Evolutionary conservation across 2,888 invertebrate genomes (phyloP).

Genomic region (Epinotia bilunana): DNA sequence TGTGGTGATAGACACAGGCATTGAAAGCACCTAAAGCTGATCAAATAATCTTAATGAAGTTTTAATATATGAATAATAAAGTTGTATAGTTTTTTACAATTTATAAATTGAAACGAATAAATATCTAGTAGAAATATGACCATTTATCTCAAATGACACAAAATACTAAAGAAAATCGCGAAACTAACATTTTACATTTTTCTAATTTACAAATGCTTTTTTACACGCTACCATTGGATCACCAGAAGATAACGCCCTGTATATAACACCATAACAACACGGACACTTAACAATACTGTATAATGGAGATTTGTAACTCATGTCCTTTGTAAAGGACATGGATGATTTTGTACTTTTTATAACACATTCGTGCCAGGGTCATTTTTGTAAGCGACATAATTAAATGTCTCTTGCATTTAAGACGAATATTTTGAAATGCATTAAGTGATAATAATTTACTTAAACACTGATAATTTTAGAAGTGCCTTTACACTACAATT

Average conservation of each 20-base stretch:
- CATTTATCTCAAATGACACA: constrained; percentile 4
- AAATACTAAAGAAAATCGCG: constrained; percentile 7
- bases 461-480: constrained; percentile 19
- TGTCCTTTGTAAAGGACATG: constrained; percentile 10
- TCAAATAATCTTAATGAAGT: no score
- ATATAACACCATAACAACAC: constrained; percentile 51
- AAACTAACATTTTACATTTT: constrained; percentile 37
- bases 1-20: no score
- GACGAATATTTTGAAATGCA: constrained; percentile 13
- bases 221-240: constrained; percentile 74
- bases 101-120: background rate
- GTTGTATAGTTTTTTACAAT: background rate
- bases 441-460: constrained; percentile 19
- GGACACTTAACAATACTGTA: constrained; percentile 24
- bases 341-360: constrained; percentile 25
- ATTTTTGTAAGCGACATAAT: background rate
- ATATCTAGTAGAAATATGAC: background rate
- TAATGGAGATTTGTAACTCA: background rate
- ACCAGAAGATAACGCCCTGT: constrained; percentile 58
- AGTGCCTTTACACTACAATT: constrained; percentile 50
- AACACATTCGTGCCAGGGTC: constrained; percentile 15
- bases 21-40: no score
- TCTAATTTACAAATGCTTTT: constrained; percentile 54
- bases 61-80: background rate
- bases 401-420: background rate